Percentiles rank a stretch among this genome's conserved stretches.
Evolutionary conservation across 1,140 invertebrate species (phyloP).

Genomic region (Drosophila santomea): DNA sequence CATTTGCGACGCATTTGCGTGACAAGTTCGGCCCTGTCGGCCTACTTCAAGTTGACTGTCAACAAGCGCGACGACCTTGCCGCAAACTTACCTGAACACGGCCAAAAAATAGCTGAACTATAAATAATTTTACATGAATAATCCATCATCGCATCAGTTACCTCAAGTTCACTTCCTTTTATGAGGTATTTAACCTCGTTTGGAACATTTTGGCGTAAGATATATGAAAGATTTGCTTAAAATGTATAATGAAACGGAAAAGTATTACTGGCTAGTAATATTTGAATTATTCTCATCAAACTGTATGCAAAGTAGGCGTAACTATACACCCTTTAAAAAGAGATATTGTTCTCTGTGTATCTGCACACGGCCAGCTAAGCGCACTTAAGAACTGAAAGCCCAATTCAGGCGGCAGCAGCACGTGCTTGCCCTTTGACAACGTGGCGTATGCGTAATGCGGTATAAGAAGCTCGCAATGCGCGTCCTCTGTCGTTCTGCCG

Average conservation of each 20-base stretch:
- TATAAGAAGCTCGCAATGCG: conserved; percentile 8
- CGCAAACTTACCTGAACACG: conserved; percentile 1
- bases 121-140: not conserved
- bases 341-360: not conserved
- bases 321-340: not conserved
- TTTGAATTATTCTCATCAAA: not conserved
- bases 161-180: not conserved
- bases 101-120: not conserved
- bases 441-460: conserved; percentile 68
- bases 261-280: no score
- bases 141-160: no score
- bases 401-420: conserved; percentile 29
- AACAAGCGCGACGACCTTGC: conserved; percentile 50
- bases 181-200: not conserved
- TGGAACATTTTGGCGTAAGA: no score
- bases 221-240: no score
- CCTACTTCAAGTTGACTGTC: conserved; percentile 51
- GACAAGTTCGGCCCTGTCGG: conserved; percentile 27
- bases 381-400: conserved; percentile 29
- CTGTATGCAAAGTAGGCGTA: no score
- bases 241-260: no score
- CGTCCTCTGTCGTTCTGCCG: not conserved
- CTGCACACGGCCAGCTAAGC: conserved; percentile 5
- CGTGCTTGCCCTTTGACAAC: conserved; percentile 54
- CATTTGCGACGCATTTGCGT: conserved; percentile 58